Percentiles rank a stretch among this genome's conserved stretches.
These are phyloP conservation scores for Microtus ochrogaster DNA, from an alignment of 2,113 vertebrate genomes.

Conservation along the genomic window DNA sequence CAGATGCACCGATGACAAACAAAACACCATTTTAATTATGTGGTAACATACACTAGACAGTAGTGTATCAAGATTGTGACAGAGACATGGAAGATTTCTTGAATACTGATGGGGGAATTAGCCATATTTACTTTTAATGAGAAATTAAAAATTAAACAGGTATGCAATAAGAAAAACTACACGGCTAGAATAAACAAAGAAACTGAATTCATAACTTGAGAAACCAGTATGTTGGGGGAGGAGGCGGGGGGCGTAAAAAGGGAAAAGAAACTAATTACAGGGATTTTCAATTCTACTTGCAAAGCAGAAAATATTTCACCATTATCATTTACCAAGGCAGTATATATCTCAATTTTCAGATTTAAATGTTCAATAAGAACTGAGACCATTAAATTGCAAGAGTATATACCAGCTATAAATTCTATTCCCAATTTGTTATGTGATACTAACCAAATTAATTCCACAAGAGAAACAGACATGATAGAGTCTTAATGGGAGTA, in stretches of 20 bases:
- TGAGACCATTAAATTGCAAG: slow-evolving; percentile 39
- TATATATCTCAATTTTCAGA: slow-evolving; percentile 64
- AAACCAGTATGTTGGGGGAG: slow-evolving; percentile 56
- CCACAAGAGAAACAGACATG: slow-evolving; percentile 54
- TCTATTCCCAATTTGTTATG: slow-evolving; percentile 22
- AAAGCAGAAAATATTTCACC: slow-evolving; percentile 65
- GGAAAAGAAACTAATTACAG: slow-evolving; percentile 58
- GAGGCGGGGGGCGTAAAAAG: slow-evolving; percentile 36
- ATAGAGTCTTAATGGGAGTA: not conserved
- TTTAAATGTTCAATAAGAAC: slow-evolving; percentile 69
- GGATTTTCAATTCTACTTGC: slow-evolving; percentile 70
- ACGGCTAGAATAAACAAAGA: slow-evolving; percentile 76
- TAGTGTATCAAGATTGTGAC: slow-evolving; percentile 41
- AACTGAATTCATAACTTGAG: slow-evolving; percentile 70
- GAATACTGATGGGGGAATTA: slow-evolving; percentile 75
- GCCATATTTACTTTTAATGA: slow-evolving; percentile 79
- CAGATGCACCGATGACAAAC: slow-evolving; percentile 49
- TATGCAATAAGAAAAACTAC: slow-evolving; percentile 72
- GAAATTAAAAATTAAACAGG: slow-evolving; percentile 82
- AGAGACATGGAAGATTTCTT: slow-evolving; percentile 70
- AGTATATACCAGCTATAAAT: slow-evolving; percentile 47
- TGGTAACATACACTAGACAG: slow-evolving; percentile 60
- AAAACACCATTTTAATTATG: slow-evolving; percentile 64
- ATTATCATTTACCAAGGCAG: slow-evolving; percentile 57
- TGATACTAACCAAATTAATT: slow-evolving; percentile 56